Base-by-base conservation (phyloP, 1,140 invertebrate species). In the Microvelia longipes region DNA sequence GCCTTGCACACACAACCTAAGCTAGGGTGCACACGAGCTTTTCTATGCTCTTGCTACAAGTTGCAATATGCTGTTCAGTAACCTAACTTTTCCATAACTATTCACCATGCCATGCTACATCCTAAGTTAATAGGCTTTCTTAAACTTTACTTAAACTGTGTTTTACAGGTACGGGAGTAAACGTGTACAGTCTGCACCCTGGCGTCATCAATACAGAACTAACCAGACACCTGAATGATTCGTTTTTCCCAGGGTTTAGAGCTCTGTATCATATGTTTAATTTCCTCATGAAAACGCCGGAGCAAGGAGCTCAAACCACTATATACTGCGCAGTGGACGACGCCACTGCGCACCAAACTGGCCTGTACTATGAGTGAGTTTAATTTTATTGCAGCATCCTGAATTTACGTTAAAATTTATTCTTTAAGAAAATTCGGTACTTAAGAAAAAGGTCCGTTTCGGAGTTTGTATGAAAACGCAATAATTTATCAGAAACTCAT, bases 321-420 rank as follows among this genome's bases (percentile, higher is more conserved):
- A 80, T 95, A 35, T 85, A 91, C 75, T 91, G 91, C 76, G 85
- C 90, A 1, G 76, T 93, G 0, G 87, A 90, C 77, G 87, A 89
- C 71, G 80, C 84, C 70, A 81, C 85, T 72, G 85, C 81, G 0
- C 79, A 84, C 71, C 79, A 86, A 76, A 86, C 84, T 74, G 89
- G 90, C 70, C 75, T 86, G 19, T 85, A 85, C 79, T 85, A 87
- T 75, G 81, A 71, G 76, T 77, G 71, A 71, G 70, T 73, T 60
- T 19, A 61, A 60, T 19, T 35, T 69, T 62, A n/a, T n/a, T n/a
- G n/a, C n/a, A n/a, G n/a, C n/a, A n/a, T n/a, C n/a, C n/a, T 29
- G 2, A 14, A 15, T n/a, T 2, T 27, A 66, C 29, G 27, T 65
- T 65, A 27, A 29, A 29, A 30, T 66, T 13, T 25, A 2, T 28